Conservation (phyloP, 2,113 vertebrate species). For the Tympanuchus pallidicinctus region DNA sequence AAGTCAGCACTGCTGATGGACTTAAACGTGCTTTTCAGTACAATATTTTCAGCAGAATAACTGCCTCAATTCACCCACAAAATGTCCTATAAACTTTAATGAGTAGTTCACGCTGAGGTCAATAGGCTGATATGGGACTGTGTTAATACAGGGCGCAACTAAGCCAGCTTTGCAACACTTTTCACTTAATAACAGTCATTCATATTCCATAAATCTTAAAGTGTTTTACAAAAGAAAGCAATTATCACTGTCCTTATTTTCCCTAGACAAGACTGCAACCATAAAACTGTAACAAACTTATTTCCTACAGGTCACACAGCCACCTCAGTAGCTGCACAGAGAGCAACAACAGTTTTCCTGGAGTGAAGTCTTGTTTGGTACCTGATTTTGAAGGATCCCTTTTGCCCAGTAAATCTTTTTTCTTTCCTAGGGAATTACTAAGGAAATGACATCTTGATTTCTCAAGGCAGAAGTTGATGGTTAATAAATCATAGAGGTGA, state of each 20-base stretch:
- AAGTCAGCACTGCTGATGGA: not conserved
- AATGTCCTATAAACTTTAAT: slow-evolving; percentile 50
- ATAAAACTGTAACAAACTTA: not conserved
- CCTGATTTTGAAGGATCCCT: not conserved
- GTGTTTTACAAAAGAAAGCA: slow-evolving; percentile 44
- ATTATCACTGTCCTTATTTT: slow-evolving; percentile 46
- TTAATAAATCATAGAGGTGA: not conserved
- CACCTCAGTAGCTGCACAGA: not conserved
- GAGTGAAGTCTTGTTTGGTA: not conserved
- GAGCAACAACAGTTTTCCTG: not conserved
- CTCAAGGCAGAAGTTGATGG: not conserved
- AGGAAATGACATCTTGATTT: not conserved
- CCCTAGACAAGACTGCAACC: not conserved
- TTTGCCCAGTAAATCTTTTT: not conserved
- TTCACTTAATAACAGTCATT: slow-evolving; percentile 20
- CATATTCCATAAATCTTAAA: slow-evolving; percentile 34
- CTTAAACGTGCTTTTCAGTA: not conserved
- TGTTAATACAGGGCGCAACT: not conserved
- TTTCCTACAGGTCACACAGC: not conserved
- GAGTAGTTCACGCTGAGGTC: slow-evolving; percentile 27
- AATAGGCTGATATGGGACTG: not conserved
- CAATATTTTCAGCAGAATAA: slow-evolving; percentile 19
- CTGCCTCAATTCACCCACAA: not conserved
- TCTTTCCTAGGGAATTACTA: not conserved
- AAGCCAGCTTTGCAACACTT: slow-evolving; percentile 38